phyloP scores from a whole-genome alignment of 2,113 vertebrate species.

The Hirundichthys speculiger region DNA sequence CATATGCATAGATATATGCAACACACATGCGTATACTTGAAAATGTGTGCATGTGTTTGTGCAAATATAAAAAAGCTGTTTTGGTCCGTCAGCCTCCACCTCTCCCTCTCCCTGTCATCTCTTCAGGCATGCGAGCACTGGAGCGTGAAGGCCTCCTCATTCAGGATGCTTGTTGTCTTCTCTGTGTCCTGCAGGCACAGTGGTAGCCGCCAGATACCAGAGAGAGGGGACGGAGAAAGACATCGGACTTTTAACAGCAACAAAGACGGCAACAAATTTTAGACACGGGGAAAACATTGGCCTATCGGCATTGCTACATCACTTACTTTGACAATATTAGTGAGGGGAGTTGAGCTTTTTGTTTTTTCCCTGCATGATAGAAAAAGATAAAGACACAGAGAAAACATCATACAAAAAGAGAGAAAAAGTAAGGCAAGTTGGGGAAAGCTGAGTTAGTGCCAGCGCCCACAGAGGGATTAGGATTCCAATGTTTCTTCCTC shows the following conservation, averaged over 20 bases:
- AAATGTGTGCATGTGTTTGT: constrained; percentile 42
- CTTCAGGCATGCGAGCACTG: constrained; percentile 60
- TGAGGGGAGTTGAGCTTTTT: background rate
- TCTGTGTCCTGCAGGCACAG: constrained; percentile 67
- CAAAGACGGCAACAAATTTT: constrained; percentile 51
- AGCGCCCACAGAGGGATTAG: constrained; percentile 12
- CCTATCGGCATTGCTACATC: constrained; percentile 49
- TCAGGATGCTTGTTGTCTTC: constrained; percentile 65
- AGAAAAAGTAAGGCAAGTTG: constrained; percentile 11
- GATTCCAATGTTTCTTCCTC: constrained; percentile 29
- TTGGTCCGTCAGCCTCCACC: constrained; percentile 66
- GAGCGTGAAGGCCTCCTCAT: constrained; percentile 71
- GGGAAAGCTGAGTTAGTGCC: constrained; percentile 21
- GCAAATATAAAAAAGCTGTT: constrained; percentile 44
- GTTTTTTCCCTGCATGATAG: constrained; percentile 11
- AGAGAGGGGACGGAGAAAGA: constrained; percentile 50
- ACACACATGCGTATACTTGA: constrained; percentile 40
- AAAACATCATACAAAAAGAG: constrained; percentile 21
- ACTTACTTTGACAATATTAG: constrained; percentile 49
- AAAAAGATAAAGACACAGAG: constrained; percentile 5
- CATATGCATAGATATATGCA: constrained; percentile 9
- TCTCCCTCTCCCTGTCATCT: constrained; percentile 70
- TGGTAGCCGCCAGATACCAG: constrained; percentile 48
- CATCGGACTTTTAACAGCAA: constrained; percentile 54
- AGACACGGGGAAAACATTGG: constrained; percentile 23